Conservation (phyloP, 2,797 vertebrate genomes). For the Sebastes wilsoni region DNA sequence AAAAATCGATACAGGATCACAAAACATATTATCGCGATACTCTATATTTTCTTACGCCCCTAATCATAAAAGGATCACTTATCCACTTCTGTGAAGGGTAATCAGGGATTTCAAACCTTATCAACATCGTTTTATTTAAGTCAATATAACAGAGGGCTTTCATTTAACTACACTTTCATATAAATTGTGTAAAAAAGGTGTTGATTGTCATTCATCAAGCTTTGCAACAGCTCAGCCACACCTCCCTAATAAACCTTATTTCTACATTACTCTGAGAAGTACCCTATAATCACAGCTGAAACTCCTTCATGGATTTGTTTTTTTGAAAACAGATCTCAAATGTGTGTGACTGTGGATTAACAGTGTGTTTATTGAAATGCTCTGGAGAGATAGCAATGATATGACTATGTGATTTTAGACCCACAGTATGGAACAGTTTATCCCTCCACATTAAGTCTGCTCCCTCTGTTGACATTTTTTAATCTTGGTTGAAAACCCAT, state of each 20-base stretch:
- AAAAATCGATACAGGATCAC: too few species aligned
- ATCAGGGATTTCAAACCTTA: not conserved
- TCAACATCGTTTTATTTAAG: not conserved
- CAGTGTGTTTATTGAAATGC: not conserved
- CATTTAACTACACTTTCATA: not conserved
- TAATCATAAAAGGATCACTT: not conserved
- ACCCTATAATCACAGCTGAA: not conserved
- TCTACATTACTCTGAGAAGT: not conserved
- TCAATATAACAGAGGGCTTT: not conserved
- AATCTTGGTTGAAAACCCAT: constrained; percentile 40
- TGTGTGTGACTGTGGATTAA: not conserved
- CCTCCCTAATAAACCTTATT: not conserved
- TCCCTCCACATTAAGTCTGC: constrained; percentile 22
- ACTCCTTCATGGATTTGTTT: not conserved
- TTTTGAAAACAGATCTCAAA: not conserved
- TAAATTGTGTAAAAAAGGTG: not conserved
- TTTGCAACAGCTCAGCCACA: not conserved
- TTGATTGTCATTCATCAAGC: not conserved
- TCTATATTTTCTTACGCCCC: too few species aligned
- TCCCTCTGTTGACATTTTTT: constrained; percentile 45
- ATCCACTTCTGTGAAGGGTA: not conserved
- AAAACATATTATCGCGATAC: too few species aligned
- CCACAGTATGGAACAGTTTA: constrained; percentile 1
- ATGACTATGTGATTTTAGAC: not conserved
- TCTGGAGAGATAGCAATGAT: not conserved